Base-by-base conservation (phyloP, 2,113 vertebrate genomes). In the Mormyrus iriodes region DNA sequence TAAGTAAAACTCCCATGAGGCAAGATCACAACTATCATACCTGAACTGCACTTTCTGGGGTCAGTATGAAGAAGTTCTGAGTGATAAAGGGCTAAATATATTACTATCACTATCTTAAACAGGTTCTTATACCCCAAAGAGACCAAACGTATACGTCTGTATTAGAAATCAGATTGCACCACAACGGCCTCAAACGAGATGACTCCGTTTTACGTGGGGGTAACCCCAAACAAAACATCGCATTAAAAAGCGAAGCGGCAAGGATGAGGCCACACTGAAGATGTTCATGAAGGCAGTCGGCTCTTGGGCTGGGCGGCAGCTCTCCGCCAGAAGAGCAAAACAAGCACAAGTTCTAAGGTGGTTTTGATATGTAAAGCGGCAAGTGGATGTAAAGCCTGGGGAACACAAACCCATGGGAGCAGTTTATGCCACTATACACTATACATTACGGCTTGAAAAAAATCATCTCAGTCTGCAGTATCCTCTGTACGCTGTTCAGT, bases 401-500 rank as follows among this genome's bases (percentile, higher is more conserved):
- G 91, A 92, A 91, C 82, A 53, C 39, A 65, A 88, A 92, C 93
- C 90, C 92, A 31, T 58, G 82, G 88, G 84, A 88, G 48, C 49
- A 65, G 65, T 90, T 92, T 92, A 94, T 84, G 39, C 17, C 82
- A 24, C 93, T 65, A 65, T 65, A 65, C 93, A 88, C 90, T 61
- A 89, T 88, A 93, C 93, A 95, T 95, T 95, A 96, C 89, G 88
- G 88, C 86, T 91, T 91, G 93, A 95, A 95, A 96, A n/a, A 94
- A 95, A 95, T 96, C 94, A 94, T 93, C 92, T 88, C 89, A 95
- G 93, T 93, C 93, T 94, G 95, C 94, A 93, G 94, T 92, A 95
- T 96, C 95, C 94, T 94, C 93, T 90, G 91, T 92, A 90, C 90
- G 91, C 93, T 93, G 93, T 95, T 96, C 94, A 94, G 94, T 95